Conservation (phyloP, 2,888 invertebrate species). For the Chrysolina americana region DNA sequence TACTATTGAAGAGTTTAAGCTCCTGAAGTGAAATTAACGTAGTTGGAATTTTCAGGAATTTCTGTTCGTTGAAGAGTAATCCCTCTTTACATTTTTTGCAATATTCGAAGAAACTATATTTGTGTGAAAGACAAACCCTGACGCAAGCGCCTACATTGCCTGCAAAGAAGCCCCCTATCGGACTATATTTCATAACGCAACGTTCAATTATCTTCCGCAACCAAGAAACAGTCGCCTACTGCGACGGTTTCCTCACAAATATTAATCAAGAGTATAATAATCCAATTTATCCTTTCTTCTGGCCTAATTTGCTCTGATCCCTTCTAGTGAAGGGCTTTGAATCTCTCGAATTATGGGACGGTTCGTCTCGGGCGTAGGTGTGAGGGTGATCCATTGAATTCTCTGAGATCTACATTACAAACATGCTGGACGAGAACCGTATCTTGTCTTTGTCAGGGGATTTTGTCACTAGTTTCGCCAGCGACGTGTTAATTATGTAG, state of each 20-base stretch:
- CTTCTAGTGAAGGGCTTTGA: slow-evolving; percentile 15
- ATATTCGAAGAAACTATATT: no score
- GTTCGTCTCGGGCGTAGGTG: slow-evolving; percentile 5
- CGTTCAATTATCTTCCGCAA: not conserved
- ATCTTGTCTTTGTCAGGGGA: slow-evolving; percentile 7
- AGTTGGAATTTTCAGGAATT: no score
- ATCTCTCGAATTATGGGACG: slow-evolving; percentile 15
- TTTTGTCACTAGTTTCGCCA: slow-evolving; percentile 6
- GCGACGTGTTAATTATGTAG: not conserved
- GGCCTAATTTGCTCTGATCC: slow-evolving; percentile 14
- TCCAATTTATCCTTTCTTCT: slow-evolving; percentile 24
- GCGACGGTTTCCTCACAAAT: slow-evolving; percentile 41
- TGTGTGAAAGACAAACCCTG: no score
- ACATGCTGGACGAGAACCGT: slow-evolving; percentile 4
- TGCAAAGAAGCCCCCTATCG: no score
- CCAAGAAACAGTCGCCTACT: slow-evolving; percentile 16
- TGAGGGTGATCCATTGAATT: slow-evolving; percentile 14
- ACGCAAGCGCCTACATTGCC: no score
- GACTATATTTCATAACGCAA: not conserved
- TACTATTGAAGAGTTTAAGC: no score
- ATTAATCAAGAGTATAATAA: slow-evolving; percentile 17
- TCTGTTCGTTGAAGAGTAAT: no score
- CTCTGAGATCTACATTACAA: slow-evolving; percentile 20
- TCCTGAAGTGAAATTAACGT: no score
- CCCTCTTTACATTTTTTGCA: no score